Evolutionary conservation across 2,888 invertebrate species (phyloP), one percentile per base, ranked within the genome.

Genomic region (Hemithea aestivaria): DNA sequence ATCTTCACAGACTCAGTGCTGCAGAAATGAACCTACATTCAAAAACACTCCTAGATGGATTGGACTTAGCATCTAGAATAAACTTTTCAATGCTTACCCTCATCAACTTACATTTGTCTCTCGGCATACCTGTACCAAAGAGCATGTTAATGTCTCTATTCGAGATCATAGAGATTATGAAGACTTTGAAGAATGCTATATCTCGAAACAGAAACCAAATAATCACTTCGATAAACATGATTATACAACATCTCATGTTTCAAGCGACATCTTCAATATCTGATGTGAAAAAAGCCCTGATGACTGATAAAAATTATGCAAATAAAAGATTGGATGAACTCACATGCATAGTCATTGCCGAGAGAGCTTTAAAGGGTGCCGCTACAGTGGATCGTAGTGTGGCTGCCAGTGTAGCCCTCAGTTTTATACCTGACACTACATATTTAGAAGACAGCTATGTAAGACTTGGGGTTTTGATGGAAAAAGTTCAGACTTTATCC

Each of bases 161-260:
- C 78, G 91, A 93, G 60, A 87, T 96, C 11, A 89, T 96, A 36
- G 96, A 97, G 73, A 88, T 95, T 44, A 76, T 96, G 22, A 95
- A 96, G 80, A 89, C 92, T 20, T 88, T 97, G 48, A 91, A 93
- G 63, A 89, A 90, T 49, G 90, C 90, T 7, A 93, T 94, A 55
- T 89, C 90, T 35, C 85, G 91, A 23, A 90, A 95, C 65, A 89
- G 91, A 29, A 87, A 92, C 45, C 87, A 91, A 48, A 90, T 97
- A 33, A 89, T 92, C 10, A 92, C 92, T 61, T 91, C 93, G 7
- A 88, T 93, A 35, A 91, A 92, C 56, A 92, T 95, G 72, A 91
- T 95, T 27, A 77, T 92, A 8, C 96, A 97, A 63, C 94, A 96
- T 76, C 85, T 95, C 26, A 89, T 91, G 51, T 94, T 94, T 72